Conservation (phyloP, 2,888 invertebrate genomes). For the Sabatieria punctata region DNA sequence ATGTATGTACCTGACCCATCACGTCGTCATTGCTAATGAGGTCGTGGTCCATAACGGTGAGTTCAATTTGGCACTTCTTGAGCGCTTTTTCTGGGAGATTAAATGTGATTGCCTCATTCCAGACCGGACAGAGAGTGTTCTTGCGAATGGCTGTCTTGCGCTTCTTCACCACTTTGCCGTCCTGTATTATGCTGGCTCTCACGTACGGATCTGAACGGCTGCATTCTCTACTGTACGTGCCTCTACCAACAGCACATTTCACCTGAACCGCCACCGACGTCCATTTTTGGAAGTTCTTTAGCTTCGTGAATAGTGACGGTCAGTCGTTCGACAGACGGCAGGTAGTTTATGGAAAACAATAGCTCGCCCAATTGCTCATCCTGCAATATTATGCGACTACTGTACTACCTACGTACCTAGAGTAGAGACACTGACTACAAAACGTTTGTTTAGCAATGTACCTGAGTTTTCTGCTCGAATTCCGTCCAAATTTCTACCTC, state of each 20-base stretch:
- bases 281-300: conserved; percentile 36
- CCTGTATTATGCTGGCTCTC: conserved; percentile 38
- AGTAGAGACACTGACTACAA: neutral
- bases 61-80: conserved; percentile 26
- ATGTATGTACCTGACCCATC: conserved; percentile 5
- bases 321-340: conserved; percentile 42
- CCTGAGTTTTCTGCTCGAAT: conserved; percentile 5
- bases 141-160: conserved; percentile 40
- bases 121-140: conserved; percentile 39
- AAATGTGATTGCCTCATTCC: conserved; percentile 42
- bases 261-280: conserved; percentile 17
- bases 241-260: no score
- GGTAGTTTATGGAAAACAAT: conserved; percentile 41
- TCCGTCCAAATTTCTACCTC: conserved; percentile 9
- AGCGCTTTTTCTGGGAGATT: conserved; percentile 41
- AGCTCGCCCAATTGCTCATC: conserved; percentile 40
- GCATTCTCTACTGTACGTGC: neutral
- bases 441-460: neutral
- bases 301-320: conserved; percentile 43
- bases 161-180: conserved; percentile 39
- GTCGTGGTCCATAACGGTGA: conserved; percentile 5
- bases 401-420: neutral
- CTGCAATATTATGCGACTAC: conserved; percentile 1
- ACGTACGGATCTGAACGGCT: conserved; percentile 37
- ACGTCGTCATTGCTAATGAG: conserved; percentile 2